These are phyloP conservation scores for Myiagra hebetior DNA, from an alignment of 2,113 vertebrate species.

Conservation along the genomic window DNA sequence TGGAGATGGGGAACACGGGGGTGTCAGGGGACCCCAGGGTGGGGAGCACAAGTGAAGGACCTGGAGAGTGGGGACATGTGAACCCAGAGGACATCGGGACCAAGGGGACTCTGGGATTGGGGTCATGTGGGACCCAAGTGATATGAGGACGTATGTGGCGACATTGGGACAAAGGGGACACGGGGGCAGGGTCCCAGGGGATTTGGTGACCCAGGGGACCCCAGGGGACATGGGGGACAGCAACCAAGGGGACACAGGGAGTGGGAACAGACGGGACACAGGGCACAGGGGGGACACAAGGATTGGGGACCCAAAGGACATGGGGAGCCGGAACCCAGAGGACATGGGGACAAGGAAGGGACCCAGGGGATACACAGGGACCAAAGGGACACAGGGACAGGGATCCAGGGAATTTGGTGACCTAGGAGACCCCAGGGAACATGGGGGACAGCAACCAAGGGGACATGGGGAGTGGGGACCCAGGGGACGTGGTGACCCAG, in stretches of 20 bases:
- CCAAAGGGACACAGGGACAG: too few relatives aligned
- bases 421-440: neutral
- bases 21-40: too few relatives aligned
- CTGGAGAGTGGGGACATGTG: neutral
- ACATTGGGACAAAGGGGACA: neutral
- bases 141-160: rapidly evolving
- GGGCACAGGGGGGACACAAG: neutral
- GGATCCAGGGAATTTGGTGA: neutral
- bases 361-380: neutral
- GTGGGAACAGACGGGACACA: neutral
- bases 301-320: neutral
- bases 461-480: neutral
- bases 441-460: neutral
- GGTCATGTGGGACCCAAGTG: neutral
- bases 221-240: neutral
- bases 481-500: neutral
- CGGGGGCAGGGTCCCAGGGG: neutral
- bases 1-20: neutral
- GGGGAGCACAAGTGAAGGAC: neutral
- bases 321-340: neutral
- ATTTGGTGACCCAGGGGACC: neutral
- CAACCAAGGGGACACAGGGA: neutral
- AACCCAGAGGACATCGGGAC: neutral
- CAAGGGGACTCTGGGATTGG: too few relatives aligned
- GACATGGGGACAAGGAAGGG: neutral